Percentiles rank a stretch among this genome's conserved stretches.
phyloP scores from a whole-genome alignment of 2,888 invertebrate species.

The Tribolium freemani region DNA sequence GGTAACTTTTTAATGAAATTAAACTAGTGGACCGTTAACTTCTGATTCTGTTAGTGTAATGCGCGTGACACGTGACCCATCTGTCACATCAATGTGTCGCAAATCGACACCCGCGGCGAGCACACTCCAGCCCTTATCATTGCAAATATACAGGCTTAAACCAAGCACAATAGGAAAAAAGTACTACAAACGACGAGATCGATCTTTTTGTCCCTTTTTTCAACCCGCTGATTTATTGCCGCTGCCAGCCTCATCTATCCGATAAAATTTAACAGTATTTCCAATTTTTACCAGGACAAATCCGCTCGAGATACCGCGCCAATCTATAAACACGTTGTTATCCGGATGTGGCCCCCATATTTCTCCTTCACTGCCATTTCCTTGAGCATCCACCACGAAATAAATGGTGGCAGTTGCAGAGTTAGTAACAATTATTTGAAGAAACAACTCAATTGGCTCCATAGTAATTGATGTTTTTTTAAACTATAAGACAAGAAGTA shows the following conservation, averaged over 20 bases:
- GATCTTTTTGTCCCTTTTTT: conserved; percentile 34
- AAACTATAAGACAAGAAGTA: no score
- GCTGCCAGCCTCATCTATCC: conserved; percentile 23
- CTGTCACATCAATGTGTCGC: conserved; percentile 62
- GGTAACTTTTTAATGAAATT: conserved; percentile 41
- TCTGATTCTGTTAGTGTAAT: conserved; percentile 20
- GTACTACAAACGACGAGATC: conserved; percentile 26
- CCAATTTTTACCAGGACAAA: conserved; percentile 30
- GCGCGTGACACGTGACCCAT: conserved; percentile 57
- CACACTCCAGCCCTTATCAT: conserved; percentile 59
- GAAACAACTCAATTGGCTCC: no score
- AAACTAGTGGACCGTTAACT: conserved; percentile 34
- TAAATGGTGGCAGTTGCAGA: no score
- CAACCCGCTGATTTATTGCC: conserved; percentile 34
- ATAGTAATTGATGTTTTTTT: no score
- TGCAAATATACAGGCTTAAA: conserved; percentile 52
- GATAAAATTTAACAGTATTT: conserved; percentile 36
- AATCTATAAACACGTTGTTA: conserved; percentile 15
- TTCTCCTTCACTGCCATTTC: not conserved
- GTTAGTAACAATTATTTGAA: no score
- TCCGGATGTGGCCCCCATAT: not conserved
- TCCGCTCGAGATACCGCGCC: conserved; percentile 9
- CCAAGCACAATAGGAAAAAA: conserved; percentile 45
- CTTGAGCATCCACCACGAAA: not conserved
- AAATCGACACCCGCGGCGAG: conserved; percentile 58